Base-by-base conservation (phyloP, 2,113 vertebrate genomes). In the Triplophysa dalaica region DNA sequence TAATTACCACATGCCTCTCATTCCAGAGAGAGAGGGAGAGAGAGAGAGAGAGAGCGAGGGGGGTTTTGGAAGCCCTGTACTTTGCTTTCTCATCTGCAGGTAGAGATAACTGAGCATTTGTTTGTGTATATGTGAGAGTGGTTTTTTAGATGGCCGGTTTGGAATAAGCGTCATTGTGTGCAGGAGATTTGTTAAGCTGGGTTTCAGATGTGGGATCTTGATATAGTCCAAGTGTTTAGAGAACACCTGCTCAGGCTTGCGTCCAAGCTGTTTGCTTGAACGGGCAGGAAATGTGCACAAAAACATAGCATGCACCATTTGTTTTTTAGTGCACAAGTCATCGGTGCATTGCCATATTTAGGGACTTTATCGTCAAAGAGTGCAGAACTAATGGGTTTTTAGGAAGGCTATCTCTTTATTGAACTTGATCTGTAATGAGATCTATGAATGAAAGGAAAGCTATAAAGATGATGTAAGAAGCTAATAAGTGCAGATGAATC, bases 1-100 rank as follows among this genome's bases (percentile, higher is more conserved):
- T 77, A 52, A 77, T 77, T 77, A 52, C 75, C 26, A 52, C 75
- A 54, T 77, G 62, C 75, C 62, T 21, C 45, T 65, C 75, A 77
- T 77, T 16, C 75, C 75, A 77, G 61, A 77, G 56, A 61, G 56
- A n/a, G 33, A 11, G 38, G 17, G 48, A 38, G 38, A 26, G 26
- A 48, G 22, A 62, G 14, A 62, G 14, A 19, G 62, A 21, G 38
- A 62, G 19, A 26, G 22, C 26, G 56, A 63, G 41, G 61, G 62
- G 62, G 43, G n/a, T 65, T 76, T 60, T 76, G 24, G 26, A 76
- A 12, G 22, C 24, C 26, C 11, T 76, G 22, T 22, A 4, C 61
- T 76, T 63, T 52, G 17, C 74, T 76, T 65, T 65, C 26, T 76
- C 26, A 3, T 19, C 61, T 65, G 17, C 29, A 52, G 61, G 63